phyloP scores from a whole-genome alignment of 2,113 vertebrate genomes.

The Sturnira hondurensis region DNA sequence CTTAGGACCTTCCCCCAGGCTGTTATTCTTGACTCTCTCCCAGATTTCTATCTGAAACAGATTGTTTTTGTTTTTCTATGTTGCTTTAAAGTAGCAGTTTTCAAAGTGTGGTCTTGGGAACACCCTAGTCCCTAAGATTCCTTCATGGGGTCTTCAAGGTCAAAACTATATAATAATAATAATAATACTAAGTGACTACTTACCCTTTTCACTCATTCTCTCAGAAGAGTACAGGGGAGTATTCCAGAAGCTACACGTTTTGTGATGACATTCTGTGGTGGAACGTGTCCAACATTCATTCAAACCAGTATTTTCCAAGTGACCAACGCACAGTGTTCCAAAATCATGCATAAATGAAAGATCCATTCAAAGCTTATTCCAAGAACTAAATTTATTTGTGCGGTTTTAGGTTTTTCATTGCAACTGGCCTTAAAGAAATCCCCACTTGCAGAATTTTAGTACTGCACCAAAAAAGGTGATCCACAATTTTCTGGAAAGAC shows the following conservation, averaged over 20 bases:
- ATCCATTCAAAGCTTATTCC: neutral
- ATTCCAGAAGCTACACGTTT: neutral
- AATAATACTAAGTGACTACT: neutral
- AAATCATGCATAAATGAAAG: neutral
- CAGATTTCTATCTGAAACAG: neutral
- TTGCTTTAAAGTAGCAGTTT: neutral
- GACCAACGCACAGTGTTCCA: neutral
- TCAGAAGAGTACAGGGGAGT: neutral
- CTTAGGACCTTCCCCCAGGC: neutral
- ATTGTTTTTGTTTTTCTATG: neutral
- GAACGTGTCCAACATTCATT: neutral
- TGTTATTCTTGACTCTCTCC: neutral
- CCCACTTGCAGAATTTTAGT: neutral
- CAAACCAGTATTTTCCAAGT: neutral
- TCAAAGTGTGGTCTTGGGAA: neutral
- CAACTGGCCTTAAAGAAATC: neutral
- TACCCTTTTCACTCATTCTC: neutral
- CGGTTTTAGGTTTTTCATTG: neutral
- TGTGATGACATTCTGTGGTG: neutral
- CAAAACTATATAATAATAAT: neutral
- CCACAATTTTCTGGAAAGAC: neutral
- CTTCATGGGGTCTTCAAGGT: neutral
- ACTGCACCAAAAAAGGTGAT: neutral
- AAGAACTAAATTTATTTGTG: neutral
- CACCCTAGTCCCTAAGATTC: neutral